Evolutionary conservation across 2,888 invertebrate species (phyloP), one percentile per base, ranked within the genome.

Genomic region (Calephelis perditalis): DNA sequence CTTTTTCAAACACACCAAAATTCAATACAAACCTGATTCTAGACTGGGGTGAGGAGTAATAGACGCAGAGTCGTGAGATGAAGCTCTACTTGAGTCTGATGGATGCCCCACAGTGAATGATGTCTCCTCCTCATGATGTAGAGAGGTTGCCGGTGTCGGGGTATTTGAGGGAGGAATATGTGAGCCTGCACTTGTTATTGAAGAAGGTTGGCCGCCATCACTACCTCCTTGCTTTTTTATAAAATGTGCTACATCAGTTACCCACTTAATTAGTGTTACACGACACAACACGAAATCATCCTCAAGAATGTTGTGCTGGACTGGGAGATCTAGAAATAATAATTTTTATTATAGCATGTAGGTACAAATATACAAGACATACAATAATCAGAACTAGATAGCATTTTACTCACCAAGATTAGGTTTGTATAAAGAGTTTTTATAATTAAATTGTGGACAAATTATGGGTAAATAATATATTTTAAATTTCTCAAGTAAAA

Each of bases 401-500:
- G 26, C 26, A 40, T 36, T 65, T 35, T 44, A 74, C 89, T 88
- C 85, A 94, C 94, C 94, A 76, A 97, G 91, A 76, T 94, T 94
- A 45, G 96, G 96, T 75, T 94, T 94, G 78, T 97, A 97, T 40
- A 97, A 88, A 5, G 96, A 96, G 73, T 96, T 96, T 70, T 92
- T 93, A 63, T 92, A 86, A 76, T 95, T 94, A 74, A 97, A 98
- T 74, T 95, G 94, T 0, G 98, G 98, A 82, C 98, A 98, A 72
- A 99, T 95, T 72, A 96, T 93, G 44, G 96, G 96, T 73, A 99
- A 91, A 84, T 98, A 99, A 78, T 95, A 96, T 62, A 94, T 91
- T 83, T 97, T 98, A 77, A 99, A 98, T 74, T 95, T 95, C 78
- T 98, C 96, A 79, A 99, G 92, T 59, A 99, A 88, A 90, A 98